Conservation (phyloP, 2,797 vertebrate species). For the Aselliscus stoliczkanus region DNA sequence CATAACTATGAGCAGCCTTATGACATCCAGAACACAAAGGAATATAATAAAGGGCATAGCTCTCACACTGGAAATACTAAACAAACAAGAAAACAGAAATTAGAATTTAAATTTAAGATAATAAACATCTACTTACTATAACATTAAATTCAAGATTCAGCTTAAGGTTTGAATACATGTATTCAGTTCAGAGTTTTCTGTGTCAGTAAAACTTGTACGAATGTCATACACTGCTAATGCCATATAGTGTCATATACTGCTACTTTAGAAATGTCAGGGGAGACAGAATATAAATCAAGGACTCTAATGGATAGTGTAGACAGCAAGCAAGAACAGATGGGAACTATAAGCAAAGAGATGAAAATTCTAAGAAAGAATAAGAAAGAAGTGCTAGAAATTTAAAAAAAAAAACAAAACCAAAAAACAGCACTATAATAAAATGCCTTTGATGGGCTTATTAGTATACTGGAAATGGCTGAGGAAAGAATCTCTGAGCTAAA, state of each 20-base stretch:
- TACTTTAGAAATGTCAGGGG: neutral
- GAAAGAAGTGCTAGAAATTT: neutral
- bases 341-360: neutral
- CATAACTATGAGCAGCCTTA: neutral
- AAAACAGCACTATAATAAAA: neutral
- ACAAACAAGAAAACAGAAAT: neutral
- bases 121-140: neutral
- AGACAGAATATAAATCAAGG: neutral
- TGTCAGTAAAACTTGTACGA: neutral
- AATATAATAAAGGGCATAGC: neutral
- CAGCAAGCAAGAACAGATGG: neutral
- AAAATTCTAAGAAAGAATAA: neutral
- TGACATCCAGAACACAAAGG: neutral
- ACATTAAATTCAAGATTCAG: neutral
- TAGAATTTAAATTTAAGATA: neutral
- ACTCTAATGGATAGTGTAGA: neutral
- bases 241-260: neutral
- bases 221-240: neutral
- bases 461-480: neutral
- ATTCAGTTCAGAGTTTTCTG: neutral
- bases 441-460: neutral
- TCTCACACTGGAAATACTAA: neutral
- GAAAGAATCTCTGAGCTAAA: neutral
- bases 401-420: neutral
- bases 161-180: neutral